Evolutionary conservation across 1,140 invertebrate genomes (phyloP), one percentile per base, ranked within the genome.

Genomic region (Cecropterus lyciades): DNA sequence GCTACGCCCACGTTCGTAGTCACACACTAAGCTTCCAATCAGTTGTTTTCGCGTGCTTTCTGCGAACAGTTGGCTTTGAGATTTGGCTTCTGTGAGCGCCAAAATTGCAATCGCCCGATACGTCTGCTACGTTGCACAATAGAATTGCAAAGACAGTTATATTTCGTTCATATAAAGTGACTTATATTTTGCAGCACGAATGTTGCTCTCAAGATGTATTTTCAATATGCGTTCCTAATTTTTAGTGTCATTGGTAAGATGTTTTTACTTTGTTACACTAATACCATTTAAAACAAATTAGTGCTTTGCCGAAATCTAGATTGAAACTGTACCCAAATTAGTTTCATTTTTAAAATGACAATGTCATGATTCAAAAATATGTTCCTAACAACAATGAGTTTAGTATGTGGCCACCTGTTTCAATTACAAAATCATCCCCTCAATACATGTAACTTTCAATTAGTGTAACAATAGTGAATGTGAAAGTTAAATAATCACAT

Each of bases 11-110:
- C 82, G 74, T 55, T 16, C 45, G 37, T 48, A 62, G 16, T 67
- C 55, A 42, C 16, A 49, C 43, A 64, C 48, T 65, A 64, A 66
- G 72, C 65, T 80, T 73, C 62, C 53, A 69, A 67, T 71, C 71
- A 83, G 82, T 83, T 57, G 65, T 77, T 80, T 77, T 76, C 74
- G 77, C 71, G 79, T 79, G 75, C 76, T 85, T 85, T 85, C 80
- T 76, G 73, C 70, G 75, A 73, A 59, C 83, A 80, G 73, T 84
- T 80, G 75, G 64, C 69, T 79, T 74, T 67, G 57, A 56, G 14
- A 42, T 56, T 55, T 55, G 52, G 52, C 52, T 16, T 17, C 52
- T 55, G 37, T 27, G 52, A 55, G 52, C 33, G 52, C 43, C 57
- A 60, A 60, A 16, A 60, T 60, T 49, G 43, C 57, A 60, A 49